A percentile compares a stretch with the other conserved stretches of the same genome.
Conservation (phyloP, 2,888 invertebrate species). For the Stenodema calcarata region DNA sequence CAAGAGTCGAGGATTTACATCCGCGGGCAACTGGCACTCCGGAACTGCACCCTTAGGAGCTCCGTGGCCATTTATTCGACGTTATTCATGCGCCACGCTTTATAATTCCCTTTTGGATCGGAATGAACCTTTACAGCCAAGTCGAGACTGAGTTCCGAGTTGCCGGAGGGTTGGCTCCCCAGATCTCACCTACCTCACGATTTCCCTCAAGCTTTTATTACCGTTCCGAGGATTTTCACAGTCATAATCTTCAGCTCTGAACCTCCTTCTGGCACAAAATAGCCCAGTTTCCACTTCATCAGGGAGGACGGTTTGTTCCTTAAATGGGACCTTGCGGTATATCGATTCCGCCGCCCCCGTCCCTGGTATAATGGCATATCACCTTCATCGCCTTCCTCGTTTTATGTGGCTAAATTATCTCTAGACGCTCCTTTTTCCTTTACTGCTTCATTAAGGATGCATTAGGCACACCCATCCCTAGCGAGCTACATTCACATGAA, state of each 20-base stretch:
- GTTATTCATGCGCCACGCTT: constrained; percentile 37
- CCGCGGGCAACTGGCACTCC: not conserved
- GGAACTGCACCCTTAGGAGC: constrained; percentile 33
- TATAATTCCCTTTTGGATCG: constrained; percentile 36
- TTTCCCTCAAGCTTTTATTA: not conserved
- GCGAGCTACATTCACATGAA: not conserved
- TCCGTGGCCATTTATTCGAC: constrained; percentile 15
- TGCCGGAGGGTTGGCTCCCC: not conserved
- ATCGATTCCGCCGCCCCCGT: not conserved
- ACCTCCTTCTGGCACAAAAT: not conserved
- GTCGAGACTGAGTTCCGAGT: not conserved
- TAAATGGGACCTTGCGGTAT: not conserved
- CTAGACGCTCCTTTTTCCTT: not conserved
- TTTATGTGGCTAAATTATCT: not conserved
- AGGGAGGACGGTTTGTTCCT: not conserved
- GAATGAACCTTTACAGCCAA: constrained; percentile 39
- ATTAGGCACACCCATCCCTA: not conserved
- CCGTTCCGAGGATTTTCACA: not conserved
- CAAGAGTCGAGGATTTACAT: constrained; percentile 26
- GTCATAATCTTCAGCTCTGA: not conserved
- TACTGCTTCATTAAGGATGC: not conserved
- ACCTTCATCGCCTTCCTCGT: not conserved
- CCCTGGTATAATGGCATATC: not conserved
- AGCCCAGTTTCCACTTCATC: not conserved
- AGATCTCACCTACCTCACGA: not conserved